Conservation (phyloP, 2,113 vertebrate species). For the Melospiza georgiana region DNA sequence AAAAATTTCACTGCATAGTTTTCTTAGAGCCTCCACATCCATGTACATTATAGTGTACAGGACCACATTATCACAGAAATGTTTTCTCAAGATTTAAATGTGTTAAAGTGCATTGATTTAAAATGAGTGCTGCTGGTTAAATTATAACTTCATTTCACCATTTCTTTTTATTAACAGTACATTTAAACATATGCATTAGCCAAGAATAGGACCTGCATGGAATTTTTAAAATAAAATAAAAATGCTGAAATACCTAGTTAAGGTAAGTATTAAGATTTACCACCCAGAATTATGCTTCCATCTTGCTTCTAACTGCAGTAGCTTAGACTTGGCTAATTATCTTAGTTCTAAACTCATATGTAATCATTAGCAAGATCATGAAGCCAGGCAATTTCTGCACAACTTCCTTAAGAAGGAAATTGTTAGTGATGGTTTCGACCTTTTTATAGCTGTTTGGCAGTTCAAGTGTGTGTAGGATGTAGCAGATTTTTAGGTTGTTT, state of each 20-base stretch:
- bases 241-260: background rate
- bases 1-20: background rate
- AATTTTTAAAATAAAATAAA: background rate
- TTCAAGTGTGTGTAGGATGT: background rate
- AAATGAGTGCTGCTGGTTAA: background rate
- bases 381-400: background rate
- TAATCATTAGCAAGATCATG: background rate
- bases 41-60: background rate
- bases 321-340: background rate
- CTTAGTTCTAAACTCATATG: background rate
- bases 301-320: background rate
- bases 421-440: background rate
- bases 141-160: background rate
- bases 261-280: background rate
- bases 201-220: background rate
- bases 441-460: background rate
- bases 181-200: background rate
- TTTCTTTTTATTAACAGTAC: background rate
- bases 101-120: background rate
- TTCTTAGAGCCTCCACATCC: background rate
- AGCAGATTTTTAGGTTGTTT: background rate
- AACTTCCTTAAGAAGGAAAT: background rate
- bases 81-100: background rate
- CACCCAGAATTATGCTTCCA: background rate
- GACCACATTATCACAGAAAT: background rate